Evolutionary conservation across 2,888 invertebrate species (phyloP), one percentile per base, ranked within the genome.

Genomic region (Ornithoptera priamus): DNA sequence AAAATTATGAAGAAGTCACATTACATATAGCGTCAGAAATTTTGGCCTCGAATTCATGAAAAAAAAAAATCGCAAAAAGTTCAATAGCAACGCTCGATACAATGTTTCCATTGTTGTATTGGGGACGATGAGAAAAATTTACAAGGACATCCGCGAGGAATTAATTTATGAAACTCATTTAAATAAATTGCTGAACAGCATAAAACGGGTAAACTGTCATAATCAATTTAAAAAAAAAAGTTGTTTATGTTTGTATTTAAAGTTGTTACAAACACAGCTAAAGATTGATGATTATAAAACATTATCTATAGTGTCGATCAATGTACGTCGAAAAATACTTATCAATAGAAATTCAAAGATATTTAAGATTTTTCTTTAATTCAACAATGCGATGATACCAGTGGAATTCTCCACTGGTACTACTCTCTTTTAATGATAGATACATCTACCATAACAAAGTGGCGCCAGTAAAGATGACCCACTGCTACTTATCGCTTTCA

Each of bases 1-100:
- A 67, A 56, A 61, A 67, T 67, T 61, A 56, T 60, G 62, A 39
- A 62, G 5, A 24, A 20, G 8, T 22, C 17, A 36, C 53, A 67
- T 62, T 7, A 22, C 53, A 66, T 12, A 30, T 50, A 17, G 24
- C 5, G 42, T 42, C 42, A 65, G 58, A 30, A 22, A 50, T 50
- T 7, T 36, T 66, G n/a, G 15, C 22, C 53, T 36, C 22, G n/a
- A 61, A 56, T 57, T 65, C 6, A 22, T 62, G 20, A 50, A 17
- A 59, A 66, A 24, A 24, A 57, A 46, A 60, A 30, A 50, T 30
- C 20, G 22, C 60, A 24, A 67, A 67, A 56, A 56, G 18, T 58
- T 50, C 17, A 18, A 50, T 50, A 50, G 10, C 46, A 42, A 24
- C n/a, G 46, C 66, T 50, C 22, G 57, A 42, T 46, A 12, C 50